These are phyloP conservation scores for Passer domesticus DNA, from an alignment of 2,113 vertebrate species.

Conservation along the genomic window DNA sequence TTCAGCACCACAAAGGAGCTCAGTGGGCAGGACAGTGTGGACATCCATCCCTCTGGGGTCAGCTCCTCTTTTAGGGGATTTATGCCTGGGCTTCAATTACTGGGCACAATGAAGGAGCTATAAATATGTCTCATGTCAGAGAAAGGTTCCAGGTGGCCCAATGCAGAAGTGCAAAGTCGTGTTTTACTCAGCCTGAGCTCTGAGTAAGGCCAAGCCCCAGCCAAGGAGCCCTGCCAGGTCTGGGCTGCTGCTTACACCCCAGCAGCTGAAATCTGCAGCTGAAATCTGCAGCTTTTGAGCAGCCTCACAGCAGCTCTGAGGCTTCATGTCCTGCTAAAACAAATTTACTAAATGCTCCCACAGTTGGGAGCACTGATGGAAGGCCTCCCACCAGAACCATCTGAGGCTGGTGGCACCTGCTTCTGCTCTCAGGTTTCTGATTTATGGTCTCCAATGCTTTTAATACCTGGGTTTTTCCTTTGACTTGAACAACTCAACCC, in stretches of 20 bases:
- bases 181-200: neutral
- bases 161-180: neutral
- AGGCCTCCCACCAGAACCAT: neutral
- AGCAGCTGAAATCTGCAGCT: neutral
- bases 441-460: neutral
- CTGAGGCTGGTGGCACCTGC: accelerated
- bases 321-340: neutral
- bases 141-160: neutral
- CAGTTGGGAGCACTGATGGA: neutral
- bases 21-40: neutral
- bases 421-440: neutral
- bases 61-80: neutral
- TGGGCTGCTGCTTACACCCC: neutral
- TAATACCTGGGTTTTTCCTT: neutral
- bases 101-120: neutral
- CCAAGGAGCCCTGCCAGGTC: neutral
- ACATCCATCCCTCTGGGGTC: accelerated
- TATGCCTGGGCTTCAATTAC: neutral
- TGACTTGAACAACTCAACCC: neutral
- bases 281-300: neutral
- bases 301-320: neutral
- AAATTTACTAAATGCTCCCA: neutral
- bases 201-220: neutral
- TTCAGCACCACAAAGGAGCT: neutral
- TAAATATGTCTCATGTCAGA: neutral